Conservation (phyloP, 2,797 vertebrate genomes). For the Brachyrhaphis roseni region DNA sequence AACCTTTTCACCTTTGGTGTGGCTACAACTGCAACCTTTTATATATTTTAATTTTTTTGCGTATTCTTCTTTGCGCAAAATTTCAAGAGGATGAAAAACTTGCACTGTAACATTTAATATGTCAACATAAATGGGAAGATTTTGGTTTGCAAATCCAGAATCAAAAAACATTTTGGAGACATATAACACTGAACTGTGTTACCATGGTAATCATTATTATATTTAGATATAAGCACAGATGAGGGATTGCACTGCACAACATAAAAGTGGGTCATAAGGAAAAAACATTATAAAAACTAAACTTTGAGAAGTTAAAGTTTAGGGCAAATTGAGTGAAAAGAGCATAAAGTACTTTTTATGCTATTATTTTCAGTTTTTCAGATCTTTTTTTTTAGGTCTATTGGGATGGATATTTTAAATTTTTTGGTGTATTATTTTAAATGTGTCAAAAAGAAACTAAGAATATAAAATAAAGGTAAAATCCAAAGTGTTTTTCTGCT, state of each 20-base stretch:
- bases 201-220: neutral
- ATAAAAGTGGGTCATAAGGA: neutral
- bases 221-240: neutral
- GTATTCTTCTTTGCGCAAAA: neutral
- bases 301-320: neutral
- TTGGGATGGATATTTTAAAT: neutral
- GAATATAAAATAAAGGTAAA: neutral
- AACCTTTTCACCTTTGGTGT: neutral
- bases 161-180: neutral
- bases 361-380: neutral
- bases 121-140: neutral
- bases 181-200: neutral
- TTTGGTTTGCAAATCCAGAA: neutral
- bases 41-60: neutral
- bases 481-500: neutral
- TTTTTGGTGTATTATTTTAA: neutral
- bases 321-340: neutral
- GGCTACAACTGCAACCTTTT: neutral
- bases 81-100: neutral
- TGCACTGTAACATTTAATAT: neutral
- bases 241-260: neutral
- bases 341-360: neutral
- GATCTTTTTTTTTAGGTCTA: neutral
- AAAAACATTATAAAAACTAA: neutral
- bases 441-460: neutral